A percentile compares a stretch with the other conserved stretches of the same genome.
Conservation (phyloP, 1,140 invertebrate genomes). For the Carposina sasakii region DNA sequence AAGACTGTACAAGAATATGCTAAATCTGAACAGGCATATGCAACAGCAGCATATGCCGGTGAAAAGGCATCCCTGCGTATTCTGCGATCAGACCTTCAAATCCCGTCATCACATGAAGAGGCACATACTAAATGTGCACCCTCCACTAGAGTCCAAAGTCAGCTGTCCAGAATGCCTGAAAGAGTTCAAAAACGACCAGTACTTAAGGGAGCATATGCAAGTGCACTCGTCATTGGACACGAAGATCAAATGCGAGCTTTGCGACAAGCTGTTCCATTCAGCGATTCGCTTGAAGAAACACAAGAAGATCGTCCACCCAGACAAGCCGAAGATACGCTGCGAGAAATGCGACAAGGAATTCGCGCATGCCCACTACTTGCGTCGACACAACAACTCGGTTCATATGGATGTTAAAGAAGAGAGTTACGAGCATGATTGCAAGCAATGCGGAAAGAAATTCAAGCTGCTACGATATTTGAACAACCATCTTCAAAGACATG, state of each 20-base stretch:
- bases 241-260: constrained; percentile 59
- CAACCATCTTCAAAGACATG: constrained; percentile 57
- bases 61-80: constrained; percentile 51
- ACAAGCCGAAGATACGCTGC: constrained; percentile 54
- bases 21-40: constrained; percentile 55
- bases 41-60: constrained; percentile 55
- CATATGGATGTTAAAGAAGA: constrained; percentile 9
- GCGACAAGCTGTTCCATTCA: constrained; percentile 59
- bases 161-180: constrained; percentile 57
- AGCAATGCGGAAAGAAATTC: constrained; percentile 7
- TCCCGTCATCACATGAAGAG: constrained; percentile 58
- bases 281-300: constrained; percentile 59
- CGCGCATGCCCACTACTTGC: constrained; percentile 39
- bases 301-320: constrained; percentile 62
- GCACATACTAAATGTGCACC: constrained; percentile 59
- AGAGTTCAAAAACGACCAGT: constrained; percentile 65
- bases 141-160: constrained; percentile 61
- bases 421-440: constrained; percentile 36
- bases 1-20: constrained; percentile 51
- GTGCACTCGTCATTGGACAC: constrained; percentile 52
- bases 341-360: constrained; percentile 63
- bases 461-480: constrained; percentile 40
- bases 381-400: constrained; percentile 8
- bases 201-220: constrained; percentile 62
- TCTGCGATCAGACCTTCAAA: constrained; percentile 61